Conservation (phyloP, 2,888 invertebrate species). For the Limnephilus lunatus region DNA sequence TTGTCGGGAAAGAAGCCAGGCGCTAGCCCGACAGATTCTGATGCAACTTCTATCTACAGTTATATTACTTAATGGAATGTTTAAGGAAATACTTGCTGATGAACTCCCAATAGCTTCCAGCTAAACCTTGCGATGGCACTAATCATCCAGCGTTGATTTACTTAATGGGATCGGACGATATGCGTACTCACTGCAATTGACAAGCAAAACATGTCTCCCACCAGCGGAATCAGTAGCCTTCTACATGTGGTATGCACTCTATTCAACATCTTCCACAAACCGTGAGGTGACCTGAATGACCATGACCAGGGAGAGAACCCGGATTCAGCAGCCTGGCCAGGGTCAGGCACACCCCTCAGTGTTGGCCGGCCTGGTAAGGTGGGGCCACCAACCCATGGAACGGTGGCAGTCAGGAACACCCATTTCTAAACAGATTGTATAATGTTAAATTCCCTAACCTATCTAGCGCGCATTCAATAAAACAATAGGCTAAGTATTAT, state of each 20-base stretch:
- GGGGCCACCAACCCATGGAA: not conserved
- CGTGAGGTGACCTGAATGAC: not conserved
- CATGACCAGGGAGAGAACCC: not conserved
- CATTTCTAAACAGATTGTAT: slow-evolving; percentile 32
- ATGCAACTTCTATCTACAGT: not conserved
- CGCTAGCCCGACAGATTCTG: not conserved
- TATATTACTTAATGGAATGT: not conserved
- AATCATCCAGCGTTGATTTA: not conserved
- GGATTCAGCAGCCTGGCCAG: not conserved
- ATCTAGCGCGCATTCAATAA: not conserved
- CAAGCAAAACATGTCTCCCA: not conserved
- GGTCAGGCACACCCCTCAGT: not conserved
- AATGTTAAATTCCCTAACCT: slow-evolving; percentile 37
- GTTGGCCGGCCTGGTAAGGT: not conserved
- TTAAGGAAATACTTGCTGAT: not conserved
- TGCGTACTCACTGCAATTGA: not conserved
- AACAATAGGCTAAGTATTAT: not conserved
- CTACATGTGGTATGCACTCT: not conserved
- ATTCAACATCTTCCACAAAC: not conserved
- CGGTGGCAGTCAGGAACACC: not conserved
- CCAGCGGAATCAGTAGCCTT: not conserved
- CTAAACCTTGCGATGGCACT: not conserved
- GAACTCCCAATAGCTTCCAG: not conserved
- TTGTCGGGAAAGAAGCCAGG: not conserved
- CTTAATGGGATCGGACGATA: not conserved